Conservation (phyloP, 2,888 invertebrate genomes). For the Leptinotarsa rubiginosa region DNA sequence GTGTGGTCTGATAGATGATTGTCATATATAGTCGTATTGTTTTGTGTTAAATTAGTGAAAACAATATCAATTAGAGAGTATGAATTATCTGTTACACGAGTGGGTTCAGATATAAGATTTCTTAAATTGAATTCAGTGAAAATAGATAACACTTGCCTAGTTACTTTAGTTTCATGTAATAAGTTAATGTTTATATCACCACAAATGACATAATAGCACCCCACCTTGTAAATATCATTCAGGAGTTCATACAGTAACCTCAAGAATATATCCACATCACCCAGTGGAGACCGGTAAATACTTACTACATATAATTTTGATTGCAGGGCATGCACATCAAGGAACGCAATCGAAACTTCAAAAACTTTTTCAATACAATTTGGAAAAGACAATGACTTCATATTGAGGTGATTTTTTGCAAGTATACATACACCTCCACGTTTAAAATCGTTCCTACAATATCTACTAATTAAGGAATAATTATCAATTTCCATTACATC, state of each 20-base stretch:
- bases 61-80: background rate
- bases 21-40: background rate
- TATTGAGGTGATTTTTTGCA: background rate
- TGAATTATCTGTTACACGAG: background rate
- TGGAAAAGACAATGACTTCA: background rate
- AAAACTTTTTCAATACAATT: background rate
- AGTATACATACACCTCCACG: background rate
- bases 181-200: background rate
- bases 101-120: background rate
- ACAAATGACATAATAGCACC: background rate
- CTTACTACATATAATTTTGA: background rate
- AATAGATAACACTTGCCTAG: background rate
- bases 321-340: background rate
- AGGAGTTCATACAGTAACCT: background rate
- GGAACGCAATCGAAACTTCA: background rate
- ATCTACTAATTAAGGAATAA: background rate
- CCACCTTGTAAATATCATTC: background rate
- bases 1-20: constrained; percentile 12
- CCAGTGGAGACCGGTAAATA: background rate
- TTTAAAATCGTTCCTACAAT: background rate
- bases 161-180: background rate
- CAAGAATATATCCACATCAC: background rate
- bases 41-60: background rate
- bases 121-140: background rate
- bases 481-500: background rate